Base-by-base conservation (phyloP, 2,888 invertebrate genomes). In the Megamerina dolium region DNA sequence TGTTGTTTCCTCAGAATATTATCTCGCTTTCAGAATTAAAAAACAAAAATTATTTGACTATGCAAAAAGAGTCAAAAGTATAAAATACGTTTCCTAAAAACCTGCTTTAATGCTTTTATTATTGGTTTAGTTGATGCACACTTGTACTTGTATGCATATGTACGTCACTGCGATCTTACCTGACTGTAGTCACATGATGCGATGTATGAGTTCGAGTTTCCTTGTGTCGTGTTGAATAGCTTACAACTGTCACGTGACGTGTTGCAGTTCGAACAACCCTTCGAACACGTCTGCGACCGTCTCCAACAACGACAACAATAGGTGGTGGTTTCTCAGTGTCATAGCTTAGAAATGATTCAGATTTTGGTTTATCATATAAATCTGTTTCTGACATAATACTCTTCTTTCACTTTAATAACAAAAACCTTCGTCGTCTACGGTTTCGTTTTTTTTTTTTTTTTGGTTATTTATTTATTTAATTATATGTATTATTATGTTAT, bases 161-260 rank as follows among this genome's bases (percentile, higher is more conserved):
- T n/a, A n/a, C n/a, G n/a, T n/a, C n/a, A n/a, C n/a, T n/a, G n/a
- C n/a, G n/a, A n/a, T 50, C 66, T 69, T 68, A 72, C 72, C 72
- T 72, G 58, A 72, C 71, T 49, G 72, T 71, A 46, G 72, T 72
- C 56, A 72, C 72, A 62, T 72, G 72, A 56, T 72, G 72, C 46
- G 70, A 70, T 46, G 71, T 70, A 52, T 68, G 70, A 21, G 70
- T 70, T 52, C 67, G 66, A 19, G 72, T 68, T 54, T 71, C 72
- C 58, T 69, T 70, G 56, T 70, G 69, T 32, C 70, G 60, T n/a
- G 70, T 68, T 39, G 72, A 70, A 44, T 71, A 68, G 51, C 70
- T 72, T 45, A 72, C 70, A 43, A 72, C 72, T 23, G 72, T 72
- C 53, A 72, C 71, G 57, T 72, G 72, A 35, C 72, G 63, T 47